Evolutionary conservation across 2,113 vertebrate species (phyloP).

Genomic region (Pollachius pollachius): DNA sequence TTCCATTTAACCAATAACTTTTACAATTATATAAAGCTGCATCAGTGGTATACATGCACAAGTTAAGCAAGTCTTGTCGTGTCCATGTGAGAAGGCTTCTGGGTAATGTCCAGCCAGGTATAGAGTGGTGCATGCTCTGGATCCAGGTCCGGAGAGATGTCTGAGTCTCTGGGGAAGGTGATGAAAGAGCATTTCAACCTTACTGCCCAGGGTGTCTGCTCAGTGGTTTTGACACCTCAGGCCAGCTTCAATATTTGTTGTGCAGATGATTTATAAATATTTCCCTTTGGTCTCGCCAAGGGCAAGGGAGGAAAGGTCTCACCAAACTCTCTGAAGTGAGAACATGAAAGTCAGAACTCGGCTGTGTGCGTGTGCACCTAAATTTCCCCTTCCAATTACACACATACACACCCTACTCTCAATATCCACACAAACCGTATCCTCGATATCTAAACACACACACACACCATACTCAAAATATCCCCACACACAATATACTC

Average conservation of each 20-base stretch:
- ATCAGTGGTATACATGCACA: no score
- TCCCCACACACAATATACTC: not conserved
- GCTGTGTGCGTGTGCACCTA: constrained; percentile 13
- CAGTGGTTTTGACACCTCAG: constrained; percentile 43
- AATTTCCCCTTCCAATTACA: not conserved
- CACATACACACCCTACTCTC: not conserved
- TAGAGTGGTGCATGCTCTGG: no score
- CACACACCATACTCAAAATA: no score
- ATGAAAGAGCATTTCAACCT: constrained; percentile 42
- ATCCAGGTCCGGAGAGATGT: not conserved
- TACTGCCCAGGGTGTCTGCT: constrained; percentile 29
- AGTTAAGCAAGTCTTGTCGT: no score
- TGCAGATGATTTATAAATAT: constrained; percentile 70
- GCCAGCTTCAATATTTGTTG: constrained; percentile 63
- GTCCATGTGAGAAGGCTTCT: no score
- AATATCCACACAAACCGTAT: not conserved
- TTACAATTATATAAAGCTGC: no score
- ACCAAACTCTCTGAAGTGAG: constrained; percentile 52
- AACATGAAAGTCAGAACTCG: constrained; percentile 59
- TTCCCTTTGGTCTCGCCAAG: constrained; percentile 63
- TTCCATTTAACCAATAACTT: no score
- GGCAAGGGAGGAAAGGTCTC: constrained; percentile 47
- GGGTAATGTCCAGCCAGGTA: no score
- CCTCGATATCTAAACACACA: no score
- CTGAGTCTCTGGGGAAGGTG: constrained; percentile 23